Evolutionary conservation across 30 jellyfish, hydroid and myxozoan genomes (phyloP), one percentile per base, ranked within the genome.

Genomic region (Aurelia sp.): DNA sequence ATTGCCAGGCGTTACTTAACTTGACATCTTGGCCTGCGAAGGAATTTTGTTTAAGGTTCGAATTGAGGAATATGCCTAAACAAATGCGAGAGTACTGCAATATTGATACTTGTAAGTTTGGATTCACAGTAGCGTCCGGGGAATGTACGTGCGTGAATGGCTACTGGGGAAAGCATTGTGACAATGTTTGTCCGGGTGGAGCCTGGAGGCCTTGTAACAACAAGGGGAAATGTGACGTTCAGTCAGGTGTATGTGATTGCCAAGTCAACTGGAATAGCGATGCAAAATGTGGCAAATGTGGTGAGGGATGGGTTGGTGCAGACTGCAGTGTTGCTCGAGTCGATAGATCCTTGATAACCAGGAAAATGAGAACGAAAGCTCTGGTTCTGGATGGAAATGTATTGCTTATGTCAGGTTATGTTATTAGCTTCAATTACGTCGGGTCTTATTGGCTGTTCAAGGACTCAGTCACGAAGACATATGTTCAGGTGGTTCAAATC

Each of bases 171-270:
- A 23, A 64, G 60, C 13, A 22, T 1, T 84, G 93, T 50, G 81
- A 66, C 67, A 21, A n/a, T 22, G 83, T 84, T n/a, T 84, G 93
- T 31, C 93, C 93, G 21, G 93, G 93, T 27, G 93, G 93, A 47
- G 93, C 83, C 4, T 73, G 58, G 79, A 63, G 27, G 44, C 88
- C 87, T 70, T 84, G 93, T 64, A 73, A 66, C 50, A 51, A 73
- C 62, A 35, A 84, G 6, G 93, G 93, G 18, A 55, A 27, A 7
- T 84, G 93, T 61, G 64, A 50, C 61, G 64, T 19, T 8, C 23
- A 10, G 6, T 72, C 62, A 12, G 93, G 93, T 30, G 33, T 12
- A 0, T 84, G 93, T 66, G 33, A 63, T 19, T 84, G 93, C 76
- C 40, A 64, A 11, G 74, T 74, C 50, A 84, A 84, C 77, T 84